Evolutionary conservation across 64 coral and sea anemone species (phyloP).

Genomic region (Astreopora myriophthalma): DNA sequence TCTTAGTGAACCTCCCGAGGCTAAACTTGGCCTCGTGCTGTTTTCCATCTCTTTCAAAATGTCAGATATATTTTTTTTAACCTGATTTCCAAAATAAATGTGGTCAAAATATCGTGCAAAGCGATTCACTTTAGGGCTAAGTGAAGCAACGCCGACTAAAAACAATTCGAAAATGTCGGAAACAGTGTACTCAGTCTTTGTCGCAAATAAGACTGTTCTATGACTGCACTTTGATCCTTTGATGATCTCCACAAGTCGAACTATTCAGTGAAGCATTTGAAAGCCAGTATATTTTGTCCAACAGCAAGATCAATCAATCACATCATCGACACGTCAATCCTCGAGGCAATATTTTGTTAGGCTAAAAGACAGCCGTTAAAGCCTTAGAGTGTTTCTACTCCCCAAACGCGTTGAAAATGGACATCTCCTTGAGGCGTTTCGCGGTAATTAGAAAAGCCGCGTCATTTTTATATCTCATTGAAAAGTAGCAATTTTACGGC

Average conservation of each 20-base stretch:
- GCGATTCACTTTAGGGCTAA: background rate
- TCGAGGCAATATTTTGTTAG: background rate
- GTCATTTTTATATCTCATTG: background rate
- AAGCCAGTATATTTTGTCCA: background rate
- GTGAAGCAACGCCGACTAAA: background rate
- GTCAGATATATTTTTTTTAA: background rate
- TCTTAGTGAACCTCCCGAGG: background rate
- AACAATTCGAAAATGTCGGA: background rate
- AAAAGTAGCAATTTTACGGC: background rate
- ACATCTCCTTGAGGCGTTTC: background rate
- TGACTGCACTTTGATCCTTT: background rate
- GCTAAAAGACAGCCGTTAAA: background rate
- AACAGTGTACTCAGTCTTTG: background rate
- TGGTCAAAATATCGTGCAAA: no score
- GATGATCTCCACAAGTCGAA: background rate
- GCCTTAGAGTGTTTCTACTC: background rate
- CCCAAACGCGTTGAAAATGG: background rate
- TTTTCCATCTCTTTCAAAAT: background rate
- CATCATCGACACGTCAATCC: background rate
- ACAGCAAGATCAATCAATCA: conserved; percentile 9
- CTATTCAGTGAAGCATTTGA: background rate
- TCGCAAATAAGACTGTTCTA: background rate
- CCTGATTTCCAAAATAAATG: no score
- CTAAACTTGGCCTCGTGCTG: background rate
- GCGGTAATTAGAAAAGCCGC: background rate